Evolutionary conservation across 1,140 invertebrate species (phyloP).

Genomic region (Anastrepha obliqua): DNA sequence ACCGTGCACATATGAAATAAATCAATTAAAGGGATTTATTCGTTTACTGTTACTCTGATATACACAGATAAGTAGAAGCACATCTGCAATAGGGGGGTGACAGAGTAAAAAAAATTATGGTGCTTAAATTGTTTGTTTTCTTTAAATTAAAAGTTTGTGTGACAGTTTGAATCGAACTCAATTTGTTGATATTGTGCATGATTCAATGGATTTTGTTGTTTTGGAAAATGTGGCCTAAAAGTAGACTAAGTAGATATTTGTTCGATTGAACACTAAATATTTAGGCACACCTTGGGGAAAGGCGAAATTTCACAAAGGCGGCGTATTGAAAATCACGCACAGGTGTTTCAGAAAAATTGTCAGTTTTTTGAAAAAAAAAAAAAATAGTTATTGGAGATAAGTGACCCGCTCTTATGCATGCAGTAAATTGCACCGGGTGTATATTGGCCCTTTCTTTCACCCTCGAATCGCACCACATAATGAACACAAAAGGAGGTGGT

Average conservation of each 20-base stretch:
- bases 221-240: neutral
- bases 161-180: neutral
- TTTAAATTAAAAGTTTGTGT: conserved; percentile 2
- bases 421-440: too few species aligned
- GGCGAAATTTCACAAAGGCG: too few species aligned
- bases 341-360: too few species aligned
- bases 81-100: neutral
- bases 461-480: too few species aligned
- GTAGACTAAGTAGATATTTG: neutral
- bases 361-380: neutral
- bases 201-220: neutral
- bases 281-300: neutral
- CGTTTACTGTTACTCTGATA: neutral
- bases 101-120: too few species aligned
- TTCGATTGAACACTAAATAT: neutral
- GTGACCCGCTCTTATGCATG: too few species aligned
- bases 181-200: neutral
- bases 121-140: neutral
- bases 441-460: too few species aligned
- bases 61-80: neutral
- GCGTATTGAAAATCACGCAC: too few species aligned
- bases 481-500: too few species aligned
- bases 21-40: conserved; percentile 38
- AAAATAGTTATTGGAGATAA: neutral
- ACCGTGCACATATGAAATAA: neutral